A percentile compares a stretch with the other conserved stretches of the same genome.
Conservation (phyloP, 2,113 vertebrate species). For the Artemisiospiza belli region DNA sequence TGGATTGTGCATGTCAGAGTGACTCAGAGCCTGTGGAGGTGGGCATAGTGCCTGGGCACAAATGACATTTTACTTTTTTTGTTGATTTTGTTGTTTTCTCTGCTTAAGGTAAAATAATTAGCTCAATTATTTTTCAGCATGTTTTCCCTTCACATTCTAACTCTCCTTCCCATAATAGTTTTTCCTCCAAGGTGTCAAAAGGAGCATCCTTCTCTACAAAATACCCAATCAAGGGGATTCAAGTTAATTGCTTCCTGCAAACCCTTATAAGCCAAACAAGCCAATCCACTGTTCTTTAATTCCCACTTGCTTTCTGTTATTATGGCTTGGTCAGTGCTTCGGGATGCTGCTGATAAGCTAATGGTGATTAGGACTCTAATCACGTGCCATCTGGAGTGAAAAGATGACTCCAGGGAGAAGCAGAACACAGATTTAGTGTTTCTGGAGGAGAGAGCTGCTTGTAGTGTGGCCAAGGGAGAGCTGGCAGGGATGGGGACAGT, state of each 20-base stretch:
- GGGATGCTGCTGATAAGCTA: neutral
- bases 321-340: neutral
- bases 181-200: neutral
- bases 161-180: neutral
- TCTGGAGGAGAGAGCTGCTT: neutral
- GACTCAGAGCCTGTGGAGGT: slow-evolving; percentile 10
- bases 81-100: neutral
- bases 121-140: neutral
- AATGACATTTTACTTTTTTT: neutral
- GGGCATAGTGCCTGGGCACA: neutral
- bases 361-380: neutral
- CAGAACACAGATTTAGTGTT: neutral
- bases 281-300: neutral
- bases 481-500: neutral
- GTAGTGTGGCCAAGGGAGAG: accelerated
- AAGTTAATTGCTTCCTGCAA: neutral
- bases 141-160: neutral
- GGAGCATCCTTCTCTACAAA: neutral
- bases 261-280: neutral
- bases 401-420: neutral
- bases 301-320: neutral
- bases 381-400: neutral
- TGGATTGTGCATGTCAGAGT: neutral
- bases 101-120: neutral
- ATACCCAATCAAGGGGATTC: neutral